Percentiles rank a stretch among this genome's conserved stretches.
Evolutionary conservation across 2,888 invertebrate species (phyloP).

Genomic region (Caenorhabditis angaria): DNA sequence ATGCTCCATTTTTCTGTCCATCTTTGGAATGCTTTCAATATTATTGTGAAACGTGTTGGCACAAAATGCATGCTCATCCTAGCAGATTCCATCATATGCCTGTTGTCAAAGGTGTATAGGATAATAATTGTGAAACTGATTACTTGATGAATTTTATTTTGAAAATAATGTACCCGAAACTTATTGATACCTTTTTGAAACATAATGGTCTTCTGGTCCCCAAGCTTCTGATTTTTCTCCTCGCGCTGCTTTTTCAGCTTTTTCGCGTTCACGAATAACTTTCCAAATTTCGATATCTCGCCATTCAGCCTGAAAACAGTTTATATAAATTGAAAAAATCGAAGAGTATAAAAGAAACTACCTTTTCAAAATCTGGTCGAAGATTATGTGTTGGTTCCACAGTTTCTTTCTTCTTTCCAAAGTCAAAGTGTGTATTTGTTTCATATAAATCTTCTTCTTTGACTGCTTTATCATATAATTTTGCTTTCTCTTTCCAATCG

Average conservation of each 20-base stretch:
- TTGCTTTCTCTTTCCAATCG: conserved; percentile 59
- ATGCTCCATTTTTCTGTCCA: conserved; percentile 99
- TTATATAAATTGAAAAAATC: not conserved
- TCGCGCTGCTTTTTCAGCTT: conserved; percentile 56
- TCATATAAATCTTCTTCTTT: conserved; percentile 69
- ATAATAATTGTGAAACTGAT: too few species aligned
- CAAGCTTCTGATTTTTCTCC: conserved; percentile 62
- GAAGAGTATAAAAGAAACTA: conserved; percentile 2
- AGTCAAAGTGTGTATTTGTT: conserved; percentile 69
- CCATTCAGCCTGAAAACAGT: conserved; percentile 60
- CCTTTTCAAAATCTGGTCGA: conserved; percentile 70
- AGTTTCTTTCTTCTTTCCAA: conserved; percentile 64
- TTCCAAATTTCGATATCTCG: conserved; percentile 70
- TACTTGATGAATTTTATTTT: not conserved
- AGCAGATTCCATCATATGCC: conserved; percentile 99
- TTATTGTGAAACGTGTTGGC: conserved; percentile 80
- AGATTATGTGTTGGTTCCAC: conserved; percentile 63
- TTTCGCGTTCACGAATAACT: conserved; percentile 65
- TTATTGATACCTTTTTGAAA: conserved; percentile 58
- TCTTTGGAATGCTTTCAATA: conserved; percentile 98
- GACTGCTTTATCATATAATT: conserved; percentile 47
- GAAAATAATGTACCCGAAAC: conserved; percentile 46
- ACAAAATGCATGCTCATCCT: conserved; percentile 73
- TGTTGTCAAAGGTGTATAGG: conserved; percentile 81
- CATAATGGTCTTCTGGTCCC: conserved; percentile 66